Conservation (phyloP, 2,797 vertebrate species). For the Hydrophis major region DNA sequence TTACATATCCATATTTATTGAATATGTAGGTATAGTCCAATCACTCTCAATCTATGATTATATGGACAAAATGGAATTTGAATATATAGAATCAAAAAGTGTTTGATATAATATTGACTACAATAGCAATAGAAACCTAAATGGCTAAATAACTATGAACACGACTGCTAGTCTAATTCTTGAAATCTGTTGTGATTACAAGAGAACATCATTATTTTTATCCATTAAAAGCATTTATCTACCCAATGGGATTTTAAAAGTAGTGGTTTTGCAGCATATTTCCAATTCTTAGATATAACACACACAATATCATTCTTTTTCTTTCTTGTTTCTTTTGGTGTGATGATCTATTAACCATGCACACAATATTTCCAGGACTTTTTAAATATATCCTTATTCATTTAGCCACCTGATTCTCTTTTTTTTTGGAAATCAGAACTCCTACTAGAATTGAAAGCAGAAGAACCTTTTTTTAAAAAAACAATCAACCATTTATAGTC, state of each 20-base stretch:
- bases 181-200: neutral
- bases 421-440: neutral
- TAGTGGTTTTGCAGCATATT: neutral
- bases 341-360: neutral
- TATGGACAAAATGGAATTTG: neutral
- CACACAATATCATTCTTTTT: neutral
- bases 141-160: neutral
- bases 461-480: conserved; percentile 26
- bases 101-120: neutral
- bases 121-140: neutral
- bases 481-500: conserved; percentile 14
- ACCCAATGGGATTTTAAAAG: neutral
- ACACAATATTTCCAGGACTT: fast-evolving
- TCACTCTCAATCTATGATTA: neutral
- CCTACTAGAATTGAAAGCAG: neutral
- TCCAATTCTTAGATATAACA: neutral
- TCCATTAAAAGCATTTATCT: neutral
- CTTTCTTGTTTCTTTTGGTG: neutral
- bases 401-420: neutral
- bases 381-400: neutral
- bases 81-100: neutral
- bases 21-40: neutral
- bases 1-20: neutral
- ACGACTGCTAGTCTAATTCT: neutral
- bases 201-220: neutral